Evolutionary conservation across 1,140 invertebrate species (phyloP), one percentile per base, ranked within the genome.

Genomic region (Solenopsis invicta): DNA sequence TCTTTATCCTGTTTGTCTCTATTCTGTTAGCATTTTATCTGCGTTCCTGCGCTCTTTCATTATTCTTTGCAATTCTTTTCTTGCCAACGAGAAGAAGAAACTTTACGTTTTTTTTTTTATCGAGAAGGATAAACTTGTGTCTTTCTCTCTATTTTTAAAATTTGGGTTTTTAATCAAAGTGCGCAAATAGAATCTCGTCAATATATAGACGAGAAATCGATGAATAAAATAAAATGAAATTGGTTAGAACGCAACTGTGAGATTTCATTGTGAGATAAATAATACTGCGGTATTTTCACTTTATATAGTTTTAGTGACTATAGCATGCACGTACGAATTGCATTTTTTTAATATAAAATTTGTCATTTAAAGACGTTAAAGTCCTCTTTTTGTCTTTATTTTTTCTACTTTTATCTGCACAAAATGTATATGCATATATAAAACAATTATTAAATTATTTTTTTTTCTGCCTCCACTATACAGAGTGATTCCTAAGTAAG

Each of bases 1-100:
- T 64, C 24, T 18, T 64, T 59, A 59, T 56, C 52, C 72, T 10
- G 69, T 72, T 72, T 72, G 69, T 50, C 45, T 72, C 69, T 72
- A 50, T 69, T 69, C 45, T 18, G 66, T 69, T 75, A 41, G n/a
- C 34, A 24, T 76, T 76, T 59, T 41, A 59, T 56, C 52, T 54
- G 18, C 10, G 29, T 24, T 59, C 9, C 12, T 41, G 6, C 5
- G 13, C 21, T 78, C 29, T 45, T 48, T 64, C 18, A 24, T 75
- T 75, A 37, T 56, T 75, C 29, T n/a, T 64, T n/a, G 18, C n/a
- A 29, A 77, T 29, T 45, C 29, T 54, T 29, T 9, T 50, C 10
- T 48, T 50, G 41, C 8, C 41, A 50, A 24, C 37, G 10, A 48
- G 0, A 48, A 48, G 41, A 21, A 48, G 24, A 9, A 6, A 50